Evolutionary conservation across 2,113 vertebrate species (phyloP).

Genomic region (Lamprologus ornatipinnis): DNA sequence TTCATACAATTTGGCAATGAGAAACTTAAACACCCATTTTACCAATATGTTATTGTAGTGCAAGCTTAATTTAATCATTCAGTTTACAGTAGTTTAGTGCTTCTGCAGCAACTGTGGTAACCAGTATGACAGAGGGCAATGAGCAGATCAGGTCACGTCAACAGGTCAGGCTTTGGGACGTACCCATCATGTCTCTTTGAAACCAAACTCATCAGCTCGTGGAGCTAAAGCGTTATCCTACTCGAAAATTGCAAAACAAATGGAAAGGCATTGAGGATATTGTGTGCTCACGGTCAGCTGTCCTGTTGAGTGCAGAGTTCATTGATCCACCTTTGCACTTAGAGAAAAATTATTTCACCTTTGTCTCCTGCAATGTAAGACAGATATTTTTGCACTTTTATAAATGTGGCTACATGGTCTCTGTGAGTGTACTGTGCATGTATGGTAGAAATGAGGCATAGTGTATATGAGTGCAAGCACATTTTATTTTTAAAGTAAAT

Average conservation of each 20-base stretch:
- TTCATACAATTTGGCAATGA: neutral
- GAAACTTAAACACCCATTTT: neutral
- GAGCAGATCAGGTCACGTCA: neutral
- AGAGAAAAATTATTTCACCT: neutral
- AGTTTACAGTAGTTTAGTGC: neutral
- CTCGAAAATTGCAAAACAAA: rapidly evolving
- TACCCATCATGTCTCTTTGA: neutral
- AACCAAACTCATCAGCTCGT: rapidly evolving
- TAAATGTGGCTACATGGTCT: neutral
- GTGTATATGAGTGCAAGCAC: rapidly evolving
- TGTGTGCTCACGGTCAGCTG: neutral
- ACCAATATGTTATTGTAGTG: rapidly evolving
- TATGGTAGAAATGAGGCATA: neutral
- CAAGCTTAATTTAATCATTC: rapidly evolving
- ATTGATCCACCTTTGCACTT: neutral
- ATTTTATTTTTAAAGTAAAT: neutral
- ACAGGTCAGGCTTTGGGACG: neutral
- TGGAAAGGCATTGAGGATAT: neutral
- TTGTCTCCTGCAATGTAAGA: neutral
- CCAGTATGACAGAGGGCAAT: neutral
- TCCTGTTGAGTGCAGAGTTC: neutral
- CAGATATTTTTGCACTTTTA: neutral
- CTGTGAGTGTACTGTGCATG: neutral
- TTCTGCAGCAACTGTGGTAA: neutral
- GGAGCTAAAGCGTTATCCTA: neutral